Evolutionary conservation across 1,140 invertebrate genomes (phyloP).

Genomic region (Anastrepha ludens): DNA sequence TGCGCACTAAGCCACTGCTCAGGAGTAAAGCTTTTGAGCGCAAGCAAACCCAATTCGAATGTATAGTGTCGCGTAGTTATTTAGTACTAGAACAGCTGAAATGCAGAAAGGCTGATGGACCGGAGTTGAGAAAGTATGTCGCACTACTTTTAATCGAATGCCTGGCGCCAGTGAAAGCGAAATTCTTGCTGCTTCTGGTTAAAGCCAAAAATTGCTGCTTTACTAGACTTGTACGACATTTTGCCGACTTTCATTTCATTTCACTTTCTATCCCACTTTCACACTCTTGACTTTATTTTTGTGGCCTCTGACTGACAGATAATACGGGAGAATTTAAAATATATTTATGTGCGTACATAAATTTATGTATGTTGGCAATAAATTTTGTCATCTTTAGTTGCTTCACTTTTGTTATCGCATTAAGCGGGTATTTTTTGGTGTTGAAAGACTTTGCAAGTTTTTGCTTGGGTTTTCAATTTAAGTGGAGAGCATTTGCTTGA

Average conservation of each 20-base stretch:
- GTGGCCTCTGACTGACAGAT: background rate
- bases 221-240: background rate
- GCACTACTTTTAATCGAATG: too few relatives aligned
- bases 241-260: background rate
- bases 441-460: background rate
- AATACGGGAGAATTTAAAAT: background rate
- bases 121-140: too few relatives aligned
- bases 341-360: slow-evolving; percentile 32
- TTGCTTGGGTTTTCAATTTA: background rate
- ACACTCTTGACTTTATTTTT: background rate
- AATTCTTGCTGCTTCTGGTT: background rate
- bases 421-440: background rate
- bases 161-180: background rate
- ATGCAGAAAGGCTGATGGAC: background rate
- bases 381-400: slow-evolving; percentile 20
- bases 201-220: background rate
- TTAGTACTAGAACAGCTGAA: background rate
- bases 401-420: background rate
- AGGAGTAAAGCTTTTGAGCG: background rate
- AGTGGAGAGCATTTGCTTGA: background rate
- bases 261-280: slow-evolving; percentile 19
- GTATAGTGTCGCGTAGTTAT: background rate
- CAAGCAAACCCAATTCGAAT: background rate
- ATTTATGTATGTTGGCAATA: slow-evolving; percentile 19
- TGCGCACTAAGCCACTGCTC: background rate